Evolutionary conservation across 2,797 vertebrate genomes (phyloP), one percentile per base, ranked within the genome.

Genomic region (Ceryle rudis): DNA sequence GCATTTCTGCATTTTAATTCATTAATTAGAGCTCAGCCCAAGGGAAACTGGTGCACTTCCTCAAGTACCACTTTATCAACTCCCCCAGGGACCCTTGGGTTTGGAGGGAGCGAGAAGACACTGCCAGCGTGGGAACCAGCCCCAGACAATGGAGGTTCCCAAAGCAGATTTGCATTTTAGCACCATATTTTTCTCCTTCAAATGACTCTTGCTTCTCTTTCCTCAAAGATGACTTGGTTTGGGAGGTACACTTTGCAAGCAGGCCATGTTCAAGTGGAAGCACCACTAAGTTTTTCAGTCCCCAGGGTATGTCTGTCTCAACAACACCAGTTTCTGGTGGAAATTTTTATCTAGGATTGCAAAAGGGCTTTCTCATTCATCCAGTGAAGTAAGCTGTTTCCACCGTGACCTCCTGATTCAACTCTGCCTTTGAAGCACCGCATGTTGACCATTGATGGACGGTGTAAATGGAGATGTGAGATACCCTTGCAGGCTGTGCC

Each of bases 1-100:
- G 49, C n/a, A 41, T 90, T 87, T 89, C 81, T 90, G 35, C 58
- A 46, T 93, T 89, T 92, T 69, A 92, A 85, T 85, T 85, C 33
- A 71, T 71, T 67, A 60, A 90, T 26, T 71, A 71, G 46, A 58
- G 22, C 60, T 88, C 91, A 93, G 49, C 71, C 81, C 78, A 80
- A 69, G 41, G 81, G 83, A 86, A 88, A 26, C 17, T 6, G 5
- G 61, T 35, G 44, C 52, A 61, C 57, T 95, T 94, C 77, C 77
- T 81, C 67, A 71, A 47, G 41, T 10, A 86, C 33, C 47, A 37
- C 31, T 58, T 65, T 37, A 52, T 58, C 80, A 73, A 66, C 55
- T 90, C 26, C 71, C 28, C 4, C 18, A 29, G 90, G 46, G 52
- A 71, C 37, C 29, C 8, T 14, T 21, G 16, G 23, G 33, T 84